These are phyloP conservation scores for Boleophthalmus pectinirostris DNA, from an alignment of 2,113 vertebrate species.

Conservation along the genomic window DNA sequence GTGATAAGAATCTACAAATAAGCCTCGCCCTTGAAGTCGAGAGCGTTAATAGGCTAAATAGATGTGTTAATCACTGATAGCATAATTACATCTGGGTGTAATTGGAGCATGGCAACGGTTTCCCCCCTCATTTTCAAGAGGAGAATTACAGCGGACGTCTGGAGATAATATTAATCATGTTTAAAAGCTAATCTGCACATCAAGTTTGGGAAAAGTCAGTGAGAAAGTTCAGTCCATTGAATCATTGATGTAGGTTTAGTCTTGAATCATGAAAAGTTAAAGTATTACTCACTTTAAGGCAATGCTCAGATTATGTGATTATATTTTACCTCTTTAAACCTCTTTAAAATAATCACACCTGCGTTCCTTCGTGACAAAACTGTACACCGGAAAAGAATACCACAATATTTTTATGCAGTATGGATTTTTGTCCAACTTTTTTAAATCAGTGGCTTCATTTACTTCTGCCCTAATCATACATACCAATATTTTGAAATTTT, in stretches of 20 bases:
- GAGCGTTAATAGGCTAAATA: constrained; percentile 28
- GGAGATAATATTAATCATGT: constrained; percentile 43
- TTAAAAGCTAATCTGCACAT: constrained; percentile 19
- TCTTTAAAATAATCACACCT: no score
- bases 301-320: background rate
- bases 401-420: no score
- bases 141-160: constrained; percentile 27
- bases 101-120: constrained; percentile 27
- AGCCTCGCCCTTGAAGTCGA: constrained; percentile 17
- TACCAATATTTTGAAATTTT: no score
- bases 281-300: background rate
- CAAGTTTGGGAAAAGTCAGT: constrained; percentile 29
- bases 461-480: no score
- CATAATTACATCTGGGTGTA: constrained; percentile 40
- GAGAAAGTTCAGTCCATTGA: constrained; percentile 12
- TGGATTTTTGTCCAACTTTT: no score
- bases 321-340: no score
- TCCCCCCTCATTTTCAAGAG: constrained; percentile 23
- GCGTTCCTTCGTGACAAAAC: no score
- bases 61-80: constrained; percentile 39
- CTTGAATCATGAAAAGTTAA: background rate
- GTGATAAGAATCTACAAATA: constrained; percentile 22
- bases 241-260: background rate
- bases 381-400: no score
- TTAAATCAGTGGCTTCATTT: no score